These are phyloP conservation scores for Mormoops blainvillei DNA, from an alignment of 2,113 vertebrate species.

Conservation along the genomic window DNA sequence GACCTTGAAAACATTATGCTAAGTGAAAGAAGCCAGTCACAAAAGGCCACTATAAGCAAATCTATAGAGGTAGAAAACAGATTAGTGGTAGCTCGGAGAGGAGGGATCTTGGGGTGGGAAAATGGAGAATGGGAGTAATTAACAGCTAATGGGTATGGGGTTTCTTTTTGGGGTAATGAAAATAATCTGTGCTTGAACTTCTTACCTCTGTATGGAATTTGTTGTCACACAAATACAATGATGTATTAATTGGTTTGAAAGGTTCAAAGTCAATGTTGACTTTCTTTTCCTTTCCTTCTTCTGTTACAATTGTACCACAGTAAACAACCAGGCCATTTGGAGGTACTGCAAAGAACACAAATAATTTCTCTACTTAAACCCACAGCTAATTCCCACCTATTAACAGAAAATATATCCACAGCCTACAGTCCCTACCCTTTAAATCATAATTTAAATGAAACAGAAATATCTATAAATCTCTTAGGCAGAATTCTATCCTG, in stretches of 20 bases:
- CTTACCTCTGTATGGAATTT: conserved; percentile 99
- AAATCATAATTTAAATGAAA: conserved; percentile 42
- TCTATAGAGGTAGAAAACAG: not conserved
- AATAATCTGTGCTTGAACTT: conserved; percentile 10
- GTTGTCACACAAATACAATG: conserved; percentile 99
- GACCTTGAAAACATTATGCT: not conserved
- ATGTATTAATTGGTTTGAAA: conserved; percentile 99
- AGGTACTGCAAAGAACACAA: conserved; percentile 89
- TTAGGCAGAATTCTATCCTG: not conserved
- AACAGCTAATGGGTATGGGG: not conserved
- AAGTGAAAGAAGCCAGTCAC: not conserved
- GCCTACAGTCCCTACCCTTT: not conserved
- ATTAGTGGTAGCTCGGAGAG: not conserved
- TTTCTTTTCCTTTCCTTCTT: conserved; percentile 99
- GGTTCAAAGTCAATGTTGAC: conserved; percentile 99
- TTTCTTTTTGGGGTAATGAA: not conserved
- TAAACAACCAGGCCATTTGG: conserved; percentile 99
- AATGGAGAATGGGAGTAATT: not conserved
- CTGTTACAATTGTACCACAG: conserved; percentile 99
- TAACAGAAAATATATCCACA: conserved; percentile 19
- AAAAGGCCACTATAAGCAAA: not conserved
- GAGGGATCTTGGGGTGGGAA: not conserved
- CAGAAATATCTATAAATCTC: conserved; percentile 17
- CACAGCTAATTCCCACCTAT: not conserved
- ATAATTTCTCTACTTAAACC: conserved; percentile 46